phyloP scores from a whole-genome alignment of 2,113 vertebrate genomes.

The Eublepharis macularius region DNA sequence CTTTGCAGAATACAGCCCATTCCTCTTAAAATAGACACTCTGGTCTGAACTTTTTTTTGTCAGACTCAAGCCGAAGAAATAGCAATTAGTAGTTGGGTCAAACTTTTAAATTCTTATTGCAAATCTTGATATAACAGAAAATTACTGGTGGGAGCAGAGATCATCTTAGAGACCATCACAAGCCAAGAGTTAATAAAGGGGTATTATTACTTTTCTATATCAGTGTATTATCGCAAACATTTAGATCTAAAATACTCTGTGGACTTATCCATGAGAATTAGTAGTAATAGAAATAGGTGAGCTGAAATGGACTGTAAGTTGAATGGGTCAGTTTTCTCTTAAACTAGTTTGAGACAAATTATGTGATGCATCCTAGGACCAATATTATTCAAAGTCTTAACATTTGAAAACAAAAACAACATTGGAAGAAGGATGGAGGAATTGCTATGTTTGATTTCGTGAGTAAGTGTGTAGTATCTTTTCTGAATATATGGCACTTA shows the following conservation, averaged over 20 bases:
- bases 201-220: too few relatives aligned
- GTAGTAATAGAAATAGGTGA: background rate
- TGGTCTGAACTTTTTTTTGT: background rate
- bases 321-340: background rate
- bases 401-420: background rate
- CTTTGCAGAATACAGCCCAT: background rate
- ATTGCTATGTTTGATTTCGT: too few relatives aligned
- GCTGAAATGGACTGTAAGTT: background rate
- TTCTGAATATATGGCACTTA: too few relatives aligned
- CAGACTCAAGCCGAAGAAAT: background rate
- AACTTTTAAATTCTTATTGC: background rate
- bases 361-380: background rate
- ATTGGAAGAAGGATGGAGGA: background rate
- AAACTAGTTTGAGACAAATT: background rate
- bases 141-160: too few relatives aligned
- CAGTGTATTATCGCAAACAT: too few relatives aligned
- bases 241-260: background rate
- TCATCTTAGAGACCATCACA: too few relatives aligned
- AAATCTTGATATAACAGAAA: background rate
- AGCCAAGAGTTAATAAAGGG: too few relatives aligned
- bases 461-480: too few relatives aligned
- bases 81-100: background rate
- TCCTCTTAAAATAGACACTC: background rate
- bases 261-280: background rate
- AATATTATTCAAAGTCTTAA: background rate